Conservation (phyloP, 2,797 vertebrate species). For the Geotrypetes seraphini region DNA sequence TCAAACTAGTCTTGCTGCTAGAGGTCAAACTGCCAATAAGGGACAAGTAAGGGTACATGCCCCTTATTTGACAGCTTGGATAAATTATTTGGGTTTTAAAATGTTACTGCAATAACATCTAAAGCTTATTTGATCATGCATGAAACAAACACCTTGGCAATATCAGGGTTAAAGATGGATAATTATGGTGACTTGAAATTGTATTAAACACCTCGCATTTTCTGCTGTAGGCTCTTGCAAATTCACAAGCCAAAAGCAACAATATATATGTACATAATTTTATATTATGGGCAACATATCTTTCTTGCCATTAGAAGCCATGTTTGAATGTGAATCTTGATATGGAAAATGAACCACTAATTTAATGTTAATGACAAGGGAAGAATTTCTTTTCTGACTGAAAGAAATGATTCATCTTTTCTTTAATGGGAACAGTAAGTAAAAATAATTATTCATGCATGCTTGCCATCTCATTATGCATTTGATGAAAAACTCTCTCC, state of each 20-base stretch:
- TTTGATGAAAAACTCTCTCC: slow-evolving; percentile 29
- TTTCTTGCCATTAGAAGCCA: slow-evolving; percentile 8
- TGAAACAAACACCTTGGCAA: too few species aligned
- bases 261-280: not conserved
- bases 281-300: slow-evolving; percentile 10
- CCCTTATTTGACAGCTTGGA: too few species aligned
- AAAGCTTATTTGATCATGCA: too few species aligned
- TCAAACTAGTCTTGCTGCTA: too few species aligned
- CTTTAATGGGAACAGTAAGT: slow-evolving; percentile 36
- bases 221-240: not conserved
- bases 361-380: slow-evolving; percentile 32
- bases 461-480: slow-evolving; percentile 40
- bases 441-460: slow-evolving; percentile 46
- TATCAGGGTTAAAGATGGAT: not conserved
- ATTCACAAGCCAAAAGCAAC: not conserved
- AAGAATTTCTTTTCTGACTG: slow-evolving; percentile 26
- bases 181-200: not conserved
- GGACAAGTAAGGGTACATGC: too few species aligned
- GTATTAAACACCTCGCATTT: not conserved
- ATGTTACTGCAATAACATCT: too few species aligned
- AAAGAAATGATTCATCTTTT: slow-evolving; percentile 32
- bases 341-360: slow-evolving; percentile 30
- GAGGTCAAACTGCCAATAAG: too few species aligned
- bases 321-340: slow-evolving; percentile 11
- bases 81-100: too few species aligned